Percentiles rank a stretch among this genome's conserved stretches.
These are phyloP conservation scores for Eubasilissa regina DNA, from an alignment of 1,140 invertebrate genomes.

Conservation along the genomic window DNA sequence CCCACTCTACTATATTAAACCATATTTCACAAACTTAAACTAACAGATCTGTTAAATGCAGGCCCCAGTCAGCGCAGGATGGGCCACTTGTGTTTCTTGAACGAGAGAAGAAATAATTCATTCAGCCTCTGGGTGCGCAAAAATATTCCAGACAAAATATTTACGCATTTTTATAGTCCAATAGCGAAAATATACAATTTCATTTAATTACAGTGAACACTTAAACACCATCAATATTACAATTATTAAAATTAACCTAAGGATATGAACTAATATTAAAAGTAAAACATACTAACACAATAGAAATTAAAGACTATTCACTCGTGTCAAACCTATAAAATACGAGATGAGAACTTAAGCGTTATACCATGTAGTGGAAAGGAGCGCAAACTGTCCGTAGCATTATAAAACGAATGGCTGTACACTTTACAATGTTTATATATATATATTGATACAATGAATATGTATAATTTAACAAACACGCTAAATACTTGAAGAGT, in stretches of 20 bases:
- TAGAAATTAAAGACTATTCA: conserved; percentile 28
- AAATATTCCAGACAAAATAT: too few relatives aligned
- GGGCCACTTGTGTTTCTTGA: too few relatives aligned
- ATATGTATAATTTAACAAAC: conserved; percentile 55
- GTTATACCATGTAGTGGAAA: neutral
- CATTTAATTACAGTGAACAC: conserved; percentile 35
- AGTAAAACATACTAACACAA: conserved; percentile 26
- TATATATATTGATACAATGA: conserved; percentile 43
- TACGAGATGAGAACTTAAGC: conserved; percentile 36
- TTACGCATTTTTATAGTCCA: neutral
- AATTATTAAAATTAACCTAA: conserved; percentile 38
- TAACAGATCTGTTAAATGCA: conserved; percentile 55
- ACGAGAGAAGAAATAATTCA: too few relatives aligned
- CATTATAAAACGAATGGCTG: conserved; percentile 39
- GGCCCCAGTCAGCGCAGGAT: neutral
- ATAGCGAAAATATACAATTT: conserved; percentile 43
- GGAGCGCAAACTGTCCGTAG: too few relatives aligned
- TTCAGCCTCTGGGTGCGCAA: too few relatives aligned
- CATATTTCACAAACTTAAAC: conserved; percentile 47
- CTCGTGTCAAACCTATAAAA: conserved; percentile 49
- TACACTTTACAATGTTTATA: conserved; percentile 54
- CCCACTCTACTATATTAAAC: neutral
- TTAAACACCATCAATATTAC: conserved; percentile 39
- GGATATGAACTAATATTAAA: neutral
- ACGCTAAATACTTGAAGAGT: conserved; percentile 51